Evolutionary conservation across 92 coral and sea anemone species (phyloP), one percentile per base, ranked within the genome.

Genomic region (Actinernus sp.): DNA sequence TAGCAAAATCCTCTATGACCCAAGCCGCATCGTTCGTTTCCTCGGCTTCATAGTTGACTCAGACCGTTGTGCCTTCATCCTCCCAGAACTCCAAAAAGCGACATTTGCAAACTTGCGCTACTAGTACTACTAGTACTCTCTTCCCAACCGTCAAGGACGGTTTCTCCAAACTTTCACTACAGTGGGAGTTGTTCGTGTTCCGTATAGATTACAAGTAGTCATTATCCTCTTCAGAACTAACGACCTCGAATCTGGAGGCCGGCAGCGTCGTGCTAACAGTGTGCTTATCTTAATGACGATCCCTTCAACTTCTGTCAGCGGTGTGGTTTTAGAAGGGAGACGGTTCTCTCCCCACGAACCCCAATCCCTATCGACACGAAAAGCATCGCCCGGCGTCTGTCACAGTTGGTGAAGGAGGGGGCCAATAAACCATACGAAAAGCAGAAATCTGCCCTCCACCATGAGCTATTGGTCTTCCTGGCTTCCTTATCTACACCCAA

Each of bases 41-140:
- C 64, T 74, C 34, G 82, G 82, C 14, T 50, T 74, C 32, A 48
- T 62, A 16, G 36, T 41, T 23, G 82, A 74, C 37, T 74, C 82
- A n/a, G 24, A 47, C 23, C 56, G 33, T 5, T 31, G 32, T 19
- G 63, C 73, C 17, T 50, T 62, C 38, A n/a, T 49, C 2, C 18
- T 63, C n/a, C 74, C 74, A 0, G 28, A 53, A 17, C 58, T 39
- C 3, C 65, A 76, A 68, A 64, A 52, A 29, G 49, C 20, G 21
- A 65, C 55, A 41, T 76, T 76, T 47, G 58, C 60, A 2, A 4
- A 16, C 20, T 61, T 61, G 23, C 55, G 71, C 14, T 49, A 65
- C 21, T 11, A 22, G n/a, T n/a, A n/a, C n/a, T n/a, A n/a, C n/a
- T n/a, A n/a, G n/a, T n/a, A n/a, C n/a, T 27, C 56, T 63, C 22